Percentiles rank a stretch among this genome's conserved stretches.
Conservation (phyloP, 2,113 vertebrate species). For the Phaethon lepturus region DNA sequence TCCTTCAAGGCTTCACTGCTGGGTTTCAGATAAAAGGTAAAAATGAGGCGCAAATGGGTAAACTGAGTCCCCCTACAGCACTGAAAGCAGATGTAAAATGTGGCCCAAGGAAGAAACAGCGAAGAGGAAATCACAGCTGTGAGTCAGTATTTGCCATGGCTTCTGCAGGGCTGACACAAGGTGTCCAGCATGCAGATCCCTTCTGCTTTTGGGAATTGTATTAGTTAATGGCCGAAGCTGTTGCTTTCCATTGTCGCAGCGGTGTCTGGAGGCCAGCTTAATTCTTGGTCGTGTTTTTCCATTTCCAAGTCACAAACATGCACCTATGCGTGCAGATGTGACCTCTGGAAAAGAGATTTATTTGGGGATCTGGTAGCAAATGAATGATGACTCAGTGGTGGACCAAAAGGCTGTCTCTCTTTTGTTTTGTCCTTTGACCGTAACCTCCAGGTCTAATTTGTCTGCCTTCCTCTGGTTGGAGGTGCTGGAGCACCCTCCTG, state of each 20-base stretch:
- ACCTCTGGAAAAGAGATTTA: background rate
- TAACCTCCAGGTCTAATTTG: background rate
- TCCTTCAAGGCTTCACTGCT: background rate
- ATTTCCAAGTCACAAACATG: background rate
- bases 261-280: background rate
- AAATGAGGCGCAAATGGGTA: background rate
- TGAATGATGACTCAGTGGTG: background rate
- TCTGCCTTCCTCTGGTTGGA: background rate
- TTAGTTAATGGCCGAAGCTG: background rate
- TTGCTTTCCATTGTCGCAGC: background rate
- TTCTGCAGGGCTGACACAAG: background rate
- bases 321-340: rapidly evolving
- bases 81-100: background rate
- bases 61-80: background rate
- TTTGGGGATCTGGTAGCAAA: background rate
- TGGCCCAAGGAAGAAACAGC: background rate
- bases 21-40: background rate
- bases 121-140: background rate
- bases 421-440: background rate
- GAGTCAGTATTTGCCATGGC: background rate
- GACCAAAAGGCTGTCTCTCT: background rate
- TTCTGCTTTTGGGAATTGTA: background rate
- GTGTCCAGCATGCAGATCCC: background rate
- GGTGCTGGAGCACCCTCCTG: background rate
- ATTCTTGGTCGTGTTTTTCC: background rate